A percentile compares a stretch with the other conserved stretches of the same genome.
phyloP scores from a whole-genome alignment of 2,113 vertebrate genomes.

The Xyliphius kryptos region DNA sequence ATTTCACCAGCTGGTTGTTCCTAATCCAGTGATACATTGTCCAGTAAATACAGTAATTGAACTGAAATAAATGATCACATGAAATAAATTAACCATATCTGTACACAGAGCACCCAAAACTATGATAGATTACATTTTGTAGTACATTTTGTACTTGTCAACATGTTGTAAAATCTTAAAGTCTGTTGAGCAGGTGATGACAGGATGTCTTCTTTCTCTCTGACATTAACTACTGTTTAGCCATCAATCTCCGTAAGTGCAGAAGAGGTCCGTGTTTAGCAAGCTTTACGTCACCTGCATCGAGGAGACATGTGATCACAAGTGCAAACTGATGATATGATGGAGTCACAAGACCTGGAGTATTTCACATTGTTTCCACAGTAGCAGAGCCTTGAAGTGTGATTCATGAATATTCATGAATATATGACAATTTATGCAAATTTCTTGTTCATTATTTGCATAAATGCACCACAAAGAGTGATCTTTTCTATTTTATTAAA shows the following conservation, averaged over 20 bases:
- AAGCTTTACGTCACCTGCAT: neutral
- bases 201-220: neutral
- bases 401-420: too few relatives aligned
- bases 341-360: neutral
- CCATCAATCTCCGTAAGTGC: neutral
- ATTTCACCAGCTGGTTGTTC: too few relatives aligned
- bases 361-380: neutral
- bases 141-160: slow-evolving; percentile 18
- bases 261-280: neutral
- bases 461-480: too few relatives aligned
- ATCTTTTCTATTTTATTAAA: too few relatives aligned
- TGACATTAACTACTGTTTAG: slow-evolving; percentile 10
- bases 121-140: too few relatives aligned
- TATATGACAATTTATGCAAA: too few relatives aligned
- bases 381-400: neutral
- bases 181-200: slow-evolving; percentile 2
- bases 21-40: too few relatives aligned
- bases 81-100: too few relatives aligned
- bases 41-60: too few relatives aligned
- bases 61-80: too few relatives aligned
- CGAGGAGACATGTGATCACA: neutral
- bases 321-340: neutral
- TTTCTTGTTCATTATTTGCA: too few relatives aligned
- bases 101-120: too few relatives aligned
- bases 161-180: slow-evolving; percentile 24